Conservation (phyloP, 2,113 vertebrate species). For the Nannospalax galili region DNA sequence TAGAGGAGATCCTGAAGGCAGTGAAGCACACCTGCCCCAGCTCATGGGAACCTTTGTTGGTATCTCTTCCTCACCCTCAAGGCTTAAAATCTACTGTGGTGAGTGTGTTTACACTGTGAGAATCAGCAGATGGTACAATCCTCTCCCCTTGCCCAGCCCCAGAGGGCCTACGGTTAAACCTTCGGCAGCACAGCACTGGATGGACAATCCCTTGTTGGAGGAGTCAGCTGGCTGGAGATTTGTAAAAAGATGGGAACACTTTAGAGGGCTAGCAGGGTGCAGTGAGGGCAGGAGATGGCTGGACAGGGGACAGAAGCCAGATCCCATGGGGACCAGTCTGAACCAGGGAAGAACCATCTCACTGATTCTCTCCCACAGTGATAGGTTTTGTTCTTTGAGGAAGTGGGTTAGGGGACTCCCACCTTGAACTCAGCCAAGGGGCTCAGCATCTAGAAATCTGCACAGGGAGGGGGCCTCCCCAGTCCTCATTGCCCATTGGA, state of each 20-base stretch:
- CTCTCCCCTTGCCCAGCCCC: fast-evolving
- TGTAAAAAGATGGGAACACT: background rate
- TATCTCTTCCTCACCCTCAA: background rate
- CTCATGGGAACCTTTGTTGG: background rate
- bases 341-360: background rate
- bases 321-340: background rate
- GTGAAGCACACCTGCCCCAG: background rate
- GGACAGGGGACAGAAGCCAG: background rate
- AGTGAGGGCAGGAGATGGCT: background rate
- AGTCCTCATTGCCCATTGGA: background rate
- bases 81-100: background rate
- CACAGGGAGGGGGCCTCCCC: fast-evolving
- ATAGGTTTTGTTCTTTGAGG: background rate
- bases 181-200: background rate
- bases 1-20: background rate
- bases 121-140: background rate
- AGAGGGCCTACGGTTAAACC: background rate
- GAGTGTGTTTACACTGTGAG: background rate
- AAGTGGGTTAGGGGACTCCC: background rate
- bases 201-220: background rate
- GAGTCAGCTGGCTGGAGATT: background rate
- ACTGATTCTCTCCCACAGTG: fast-evolving
- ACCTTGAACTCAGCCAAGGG: background rate
- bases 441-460: background rate
- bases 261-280: background rate